Percentiles rank a stretch among this genome's conserved stretches.
Evolutionary conservation across 2,113 vertebrate species (phyloP).

Genomic region (Pseudopodoces humilis): DNA sequence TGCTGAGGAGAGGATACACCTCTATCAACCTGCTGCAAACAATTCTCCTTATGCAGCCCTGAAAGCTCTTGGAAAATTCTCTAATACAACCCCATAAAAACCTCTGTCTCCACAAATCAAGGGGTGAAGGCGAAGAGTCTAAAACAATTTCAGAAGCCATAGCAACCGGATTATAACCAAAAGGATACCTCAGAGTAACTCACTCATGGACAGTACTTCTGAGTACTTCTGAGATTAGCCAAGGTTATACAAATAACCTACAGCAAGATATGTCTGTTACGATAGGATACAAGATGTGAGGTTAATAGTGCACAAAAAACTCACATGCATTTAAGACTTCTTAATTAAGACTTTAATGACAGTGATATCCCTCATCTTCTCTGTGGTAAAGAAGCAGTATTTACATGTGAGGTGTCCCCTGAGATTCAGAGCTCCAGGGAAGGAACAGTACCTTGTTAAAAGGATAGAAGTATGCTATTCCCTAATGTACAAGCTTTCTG

Average conservation of each 20-base stretch:
- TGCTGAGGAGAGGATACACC: neutral
- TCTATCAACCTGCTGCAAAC: neutral
- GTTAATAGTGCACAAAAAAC: neutral
- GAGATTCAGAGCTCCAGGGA: conserved; percentile 6
- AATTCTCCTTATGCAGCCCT: neutral
- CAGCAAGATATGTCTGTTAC: neutral
- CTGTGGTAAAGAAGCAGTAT: neutral
- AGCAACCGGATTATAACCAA: neutral
- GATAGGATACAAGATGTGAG: neutral
- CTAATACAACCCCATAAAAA: neutral
- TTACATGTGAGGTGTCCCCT: neutral
- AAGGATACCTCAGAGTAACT: neutral
- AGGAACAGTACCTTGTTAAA: neutral
- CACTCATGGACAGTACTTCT: neutral
- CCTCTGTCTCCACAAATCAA: neutral
- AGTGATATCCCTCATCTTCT: neutral
- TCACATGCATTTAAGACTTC: neutral
- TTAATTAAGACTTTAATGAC: neutral
- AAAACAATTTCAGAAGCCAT: neutral
- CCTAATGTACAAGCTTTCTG: neutral
- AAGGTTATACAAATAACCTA: neutral
- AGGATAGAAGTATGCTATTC: neutral
- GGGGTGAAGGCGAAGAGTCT: neutral
- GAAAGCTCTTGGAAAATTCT: neutral
- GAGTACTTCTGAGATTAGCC: neutral